These are phyloP conservation scores for Geotrypetes seraphini DNA, from an alignment of 2,797 vertebrate species.

Conservation along the genomic window DNA sequence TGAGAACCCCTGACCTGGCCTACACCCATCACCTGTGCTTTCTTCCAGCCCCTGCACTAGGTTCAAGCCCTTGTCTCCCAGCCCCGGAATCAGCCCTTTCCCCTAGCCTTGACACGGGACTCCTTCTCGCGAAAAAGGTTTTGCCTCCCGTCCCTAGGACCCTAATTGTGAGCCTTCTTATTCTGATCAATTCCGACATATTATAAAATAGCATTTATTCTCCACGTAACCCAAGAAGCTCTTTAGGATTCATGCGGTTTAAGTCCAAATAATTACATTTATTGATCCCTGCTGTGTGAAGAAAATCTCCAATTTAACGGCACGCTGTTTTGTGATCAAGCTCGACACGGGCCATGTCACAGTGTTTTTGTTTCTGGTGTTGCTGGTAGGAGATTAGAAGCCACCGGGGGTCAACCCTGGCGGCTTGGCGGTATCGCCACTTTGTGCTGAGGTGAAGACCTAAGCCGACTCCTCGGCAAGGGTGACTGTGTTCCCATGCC, in stretches of 20 bases:
- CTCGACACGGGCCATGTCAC: conserved; percentile 11
- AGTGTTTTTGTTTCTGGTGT: conserved; percentile 7
- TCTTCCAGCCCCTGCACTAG: too few relatives aligned
- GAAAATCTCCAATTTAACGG: conserved; percentile 37
- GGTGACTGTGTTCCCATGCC: too few relatives aligned
- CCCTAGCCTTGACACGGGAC: too few relatives aligned
- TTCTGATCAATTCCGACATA: conserved; percentile 34
- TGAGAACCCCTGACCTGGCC: too few relatives aligned
- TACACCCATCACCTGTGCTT: too few relatives aligned
- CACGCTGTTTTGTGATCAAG: conserved; percentile 14
- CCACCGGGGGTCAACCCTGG: too few relatives aligned
- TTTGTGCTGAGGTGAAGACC: accelerated
- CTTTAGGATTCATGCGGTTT: conserved; percentile 42
- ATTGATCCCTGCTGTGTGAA: conserved; percentile 35
- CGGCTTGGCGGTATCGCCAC: background rate
- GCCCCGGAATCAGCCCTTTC: too few relatives aligned
- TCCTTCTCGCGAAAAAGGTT: too few relatives aligned
- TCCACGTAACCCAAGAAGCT: conserved; percentile 22
- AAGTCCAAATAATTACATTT: conserved; percentile 45
- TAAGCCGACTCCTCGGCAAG: background rate
- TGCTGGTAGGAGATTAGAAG: too few relatives aligned
- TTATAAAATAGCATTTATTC: conserved; percentile 32
- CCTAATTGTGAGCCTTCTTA: conserved; percentile 21
- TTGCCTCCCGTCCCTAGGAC: conserved; percentile 4
- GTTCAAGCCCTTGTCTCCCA: too few relatives aligned